Percentiles rank a stretch among this genome's conserved stretches.
Conservation (phyloP, 2,113 vertebrate genomes). For the Emydocephalus ijimae region DNA sequence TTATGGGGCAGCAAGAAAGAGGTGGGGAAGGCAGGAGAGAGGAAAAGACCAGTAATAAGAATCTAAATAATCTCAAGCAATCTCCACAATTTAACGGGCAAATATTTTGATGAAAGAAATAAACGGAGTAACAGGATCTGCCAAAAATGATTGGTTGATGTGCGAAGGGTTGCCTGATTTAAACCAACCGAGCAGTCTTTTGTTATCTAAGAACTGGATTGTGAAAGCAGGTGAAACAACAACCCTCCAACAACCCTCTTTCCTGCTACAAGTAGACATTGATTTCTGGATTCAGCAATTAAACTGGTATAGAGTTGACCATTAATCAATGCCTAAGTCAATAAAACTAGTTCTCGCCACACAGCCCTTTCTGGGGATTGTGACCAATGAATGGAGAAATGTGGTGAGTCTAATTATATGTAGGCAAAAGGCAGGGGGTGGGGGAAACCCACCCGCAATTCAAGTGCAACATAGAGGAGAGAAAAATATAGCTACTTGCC, state of each 20-base stretch:
- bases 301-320: conserved; percentile 2
- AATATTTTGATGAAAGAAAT: not conserved
- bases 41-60: not conserved
- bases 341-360: not conserved
- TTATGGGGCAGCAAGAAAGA: not conserved
- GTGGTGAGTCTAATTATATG: not conserved
- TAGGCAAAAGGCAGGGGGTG: not conserved
- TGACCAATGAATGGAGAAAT: not conserved
- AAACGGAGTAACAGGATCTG: conserved; percentile 52
- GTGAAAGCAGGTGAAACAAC: conserved; percentile 29
- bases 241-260: not conserved
- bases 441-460: not conserved
- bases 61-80: not conserved
- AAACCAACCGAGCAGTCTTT: conserved; percentile 24
- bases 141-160: conserved; percentile 59
- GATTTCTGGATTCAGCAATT: not conserved
- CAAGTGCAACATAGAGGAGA: not conserved
- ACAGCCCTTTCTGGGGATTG: not conserved
- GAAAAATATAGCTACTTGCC: not conserved
- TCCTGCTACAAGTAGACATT: conserved; percentile 7
- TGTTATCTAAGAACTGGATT: conserved; percentile 24
- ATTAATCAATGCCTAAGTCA: not conserved
- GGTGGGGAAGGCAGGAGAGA: not conserved
- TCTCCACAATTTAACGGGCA: conserved; percentile 4
- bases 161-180: conserved; percentile 47